Conservation (phyloP, 1,140 invertebrate species). For the Drosophila novamexicana region DNA sequence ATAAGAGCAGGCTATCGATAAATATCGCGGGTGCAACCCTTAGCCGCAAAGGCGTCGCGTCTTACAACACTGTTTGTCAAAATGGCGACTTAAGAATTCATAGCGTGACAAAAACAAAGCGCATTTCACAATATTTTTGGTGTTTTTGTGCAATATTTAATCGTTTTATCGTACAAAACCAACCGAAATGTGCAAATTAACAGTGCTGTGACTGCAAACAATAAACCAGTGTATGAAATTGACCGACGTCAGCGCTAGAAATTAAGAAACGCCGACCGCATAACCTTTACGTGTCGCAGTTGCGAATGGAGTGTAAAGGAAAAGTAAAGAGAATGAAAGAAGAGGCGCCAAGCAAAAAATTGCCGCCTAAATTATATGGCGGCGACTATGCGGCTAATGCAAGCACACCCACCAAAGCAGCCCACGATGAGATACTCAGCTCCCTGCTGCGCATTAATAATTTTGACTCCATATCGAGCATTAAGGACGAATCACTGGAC, state of each 20-base stretch:
- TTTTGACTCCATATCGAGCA: conserved; percentile 81
- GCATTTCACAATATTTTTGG: conserved; percentile 75
- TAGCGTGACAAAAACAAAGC: conserved; percentile 81
- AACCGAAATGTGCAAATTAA: conserved; percentile 52
- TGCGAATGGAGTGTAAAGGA: conserved; percentile 76
- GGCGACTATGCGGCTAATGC: conserved; percentile 48
- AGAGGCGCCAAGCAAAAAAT: conserved; percentile 83
- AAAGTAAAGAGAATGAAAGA: conserved; percentile 79
- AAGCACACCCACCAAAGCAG: conserved; percentile 70
- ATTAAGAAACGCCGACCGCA: conserved; percentile 73
- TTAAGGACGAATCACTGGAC: conserved; percentile 82
- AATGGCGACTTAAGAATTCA: conserved; percentile 77
- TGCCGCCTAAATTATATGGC: conserved; percentile 81
- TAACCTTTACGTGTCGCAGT: conserved; percentile 77
- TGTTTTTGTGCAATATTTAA: conserved; percentile 64
- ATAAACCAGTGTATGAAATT: conserved; percentile 45
- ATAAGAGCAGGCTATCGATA: conserved; percentile 21
- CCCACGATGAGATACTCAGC: conserved; percentile 78
- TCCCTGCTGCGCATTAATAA: conserved; percentile 78
- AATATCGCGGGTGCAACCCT: conserved; percentile 10
- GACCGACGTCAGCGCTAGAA: conserved; percentile 35
- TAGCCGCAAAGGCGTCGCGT: conserved; percentile 37
- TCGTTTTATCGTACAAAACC: conserved; percentile 63
- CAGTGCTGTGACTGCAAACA: conserved; percentile 43
- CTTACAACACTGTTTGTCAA: conserved; percentile 69